Conservation (phyloP, 2,888 invertebrate genomes). For the Drosophila tanythrix region DNA sequence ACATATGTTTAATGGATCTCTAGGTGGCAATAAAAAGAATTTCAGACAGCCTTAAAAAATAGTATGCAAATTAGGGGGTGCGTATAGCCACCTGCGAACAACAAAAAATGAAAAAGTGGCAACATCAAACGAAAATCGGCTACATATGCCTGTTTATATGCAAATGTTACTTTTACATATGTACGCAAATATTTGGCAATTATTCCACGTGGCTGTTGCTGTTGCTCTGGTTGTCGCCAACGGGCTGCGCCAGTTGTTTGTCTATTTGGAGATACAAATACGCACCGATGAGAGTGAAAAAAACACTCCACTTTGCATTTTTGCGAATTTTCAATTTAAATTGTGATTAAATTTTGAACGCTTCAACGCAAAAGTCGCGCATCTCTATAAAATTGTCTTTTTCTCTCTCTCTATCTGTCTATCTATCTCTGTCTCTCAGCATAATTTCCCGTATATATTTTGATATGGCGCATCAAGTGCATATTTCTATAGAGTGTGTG, state of each 20-base stretch:
- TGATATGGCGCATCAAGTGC: constrained; percentile 57
- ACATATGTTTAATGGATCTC: constrained; percentile 29
- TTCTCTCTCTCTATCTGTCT: neutral
- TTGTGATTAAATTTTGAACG: constrained; percentile 71
- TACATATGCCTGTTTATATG: constrained; percentile 77
- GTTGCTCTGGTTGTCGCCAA: constrained; percentile 23
- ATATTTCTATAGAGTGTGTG: constrained; percentile 39
- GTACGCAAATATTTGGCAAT: constrained; percentile 78
- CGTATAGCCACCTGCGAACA: constrained; percentile 20
- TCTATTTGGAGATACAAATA: constrained; percentile 65
- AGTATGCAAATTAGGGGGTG: constrained; percentile 64
- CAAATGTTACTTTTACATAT: constrained; percentile 73
- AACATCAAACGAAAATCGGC: constrained; percentile 66
- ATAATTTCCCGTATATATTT: constrained; percentile 37
- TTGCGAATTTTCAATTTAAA: constrained; percentile 71
- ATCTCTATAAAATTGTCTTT: neutral
- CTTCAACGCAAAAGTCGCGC: constrained; percentile 55
- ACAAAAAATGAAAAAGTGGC: constrained; percentile 44
- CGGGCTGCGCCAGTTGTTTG: constrained; percentile 54
- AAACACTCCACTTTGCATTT: constrained; percentile 26
- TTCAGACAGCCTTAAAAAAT: constrained; percentile 51
- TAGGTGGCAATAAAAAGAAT: constrained; percentile 31
- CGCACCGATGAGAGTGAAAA: constrained; percentile 21
- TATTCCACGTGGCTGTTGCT: constrained; percentile 50
- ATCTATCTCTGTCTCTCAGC: neutral